Evolutionary conservation across 1,140 invertebrate genomes (phyloP), one percentile per base, ranked within the genome.

Genomic region (Leguminivora glycinivorella): DNA sequence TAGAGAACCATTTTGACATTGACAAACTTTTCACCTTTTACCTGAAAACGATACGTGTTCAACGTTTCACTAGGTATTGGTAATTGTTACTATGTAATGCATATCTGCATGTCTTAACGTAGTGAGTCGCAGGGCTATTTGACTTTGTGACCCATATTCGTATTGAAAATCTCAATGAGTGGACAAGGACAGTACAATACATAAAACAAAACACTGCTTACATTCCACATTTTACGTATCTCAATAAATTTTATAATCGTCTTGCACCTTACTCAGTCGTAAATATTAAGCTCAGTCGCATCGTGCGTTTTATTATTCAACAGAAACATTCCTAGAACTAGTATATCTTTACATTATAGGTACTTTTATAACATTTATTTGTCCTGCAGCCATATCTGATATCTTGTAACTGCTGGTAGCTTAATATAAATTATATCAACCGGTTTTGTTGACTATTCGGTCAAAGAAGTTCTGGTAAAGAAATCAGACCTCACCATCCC

Each of bases 41-140:
- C 43, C n/a, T 17, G 43, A 47, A 47, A 47, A 47, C n/a, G 43
- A 1, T 17, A 47, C 43, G 7, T 40, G 38, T 40, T 40, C 38
- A 47, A 47, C 40, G 40, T n/a, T 43, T 43, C 10, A 47, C n/a
- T 52, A 52, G 9, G 19, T 52, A 52, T 52, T 52, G 47, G 47
- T 52, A 52, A 52, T 22, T 52, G 47, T 52, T 52, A 52, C 47
- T 22, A 9, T 1, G 47, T 22, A 52, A 22, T 22, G 47, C 19
- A 52, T 52, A 52, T 52, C 19, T 22, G 47, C 17, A 52, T 52
- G 47, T 52, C 19, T 22, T 52, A 52, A 52, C 47, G 19, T 52
- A 47, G 47, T 22, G 17, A 52, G 47, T 52, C 19, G 47, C 47
- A 52, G 47, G 47, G 47, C 47, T 52, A 22, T 52, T 52, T n/a